phyloP scores from a whole-genome alignment of 2,888 invertebrate genomes.

The Nemotelus pantherinus region DNA sequence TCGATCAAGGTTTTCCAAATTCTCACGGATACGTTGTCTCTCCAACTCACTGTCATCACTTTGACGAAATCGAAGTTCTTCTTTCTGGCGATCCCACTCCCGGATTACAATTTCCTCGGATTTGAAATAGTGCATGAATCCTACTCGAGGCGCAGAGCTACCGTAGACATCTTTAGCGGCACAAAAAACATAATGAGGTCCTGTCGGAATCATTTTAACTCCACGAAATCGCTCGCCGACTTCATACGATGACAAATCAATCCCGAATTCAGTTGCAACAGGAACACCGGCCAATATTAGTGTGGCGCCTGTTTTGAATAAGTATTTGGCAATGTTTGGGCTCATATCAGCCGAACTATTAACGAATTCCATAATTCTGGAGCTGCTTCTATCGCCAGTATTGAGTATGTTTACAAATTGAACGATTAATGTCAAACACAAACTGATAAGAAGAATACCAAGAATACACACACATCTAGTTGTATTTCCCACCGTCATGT shows the following conservation, averaged over 20 bases:
- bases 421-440: too few relatives aligned
- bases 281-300: constrained; percentile 89
- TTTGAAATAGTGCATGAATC: constrained; percentile 87
- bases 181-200: constrained; percentile 92
- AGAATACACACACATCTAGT: background rate
- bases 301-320: constrained; percentile 84
- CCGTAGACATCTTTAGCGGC: constrained; percentile 74
- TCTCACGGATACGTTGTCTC: constrained; percentile 60
- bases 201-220: constrained; percentile 98
- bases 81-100: constrained; percentile 83
- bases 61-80: constrained; percentile 71
- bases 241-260: constrained; percentile 88
- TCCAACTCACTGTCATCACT: constrained; percentile 63
- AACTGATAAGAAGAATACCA: too few relatives aligned
- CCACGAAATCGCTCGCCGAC: constrained; percentile 88
- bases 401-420: too few relatives aligned
- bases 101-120: constrained; percentile 84
- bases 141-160: constrained; percentile 76
- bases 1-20: constrained; percentile 61
- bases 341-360: constrained; percentile 70
- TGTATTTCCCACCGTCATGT: background rate
- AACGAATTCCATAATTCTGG: constrained; percentile 1
- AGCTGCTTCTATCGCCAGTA: too few relatives aligned
- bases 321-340: constrained; percentile 77
- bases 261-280: constrained; percentile 93